Evolutionary conservation across 2,888 invertebrate genomes (phyloP).

Genomic region (Masnerella sp.): DNA sequence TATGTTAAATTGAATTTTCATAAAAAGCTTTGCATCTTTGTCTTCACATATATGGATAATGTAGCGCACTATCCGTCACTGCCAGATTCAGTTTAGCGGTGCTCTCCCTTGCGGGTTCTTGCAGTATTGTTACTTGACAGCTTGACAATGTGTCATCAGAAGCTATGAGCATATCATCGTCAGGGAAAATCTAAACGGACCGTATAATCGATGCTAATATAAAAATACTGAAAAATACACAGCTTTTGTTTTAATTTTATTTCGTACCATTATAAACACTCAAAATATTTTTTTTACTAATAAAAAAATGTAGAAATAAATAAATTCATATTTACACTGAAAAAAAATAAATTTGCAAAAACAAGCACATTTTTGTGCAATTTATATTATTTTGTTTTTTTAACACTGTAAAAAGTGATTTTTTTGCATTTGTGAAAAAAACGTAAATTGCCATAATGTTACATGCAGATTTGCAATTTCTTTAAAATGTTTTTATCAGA

Average conservation of each 20-base stretch:
- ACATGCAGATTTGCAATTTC: too few relatives aligned
- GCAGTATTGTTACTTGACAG: constrained; percentile 58
- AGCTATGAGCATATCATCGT: constrained; percentile 46
- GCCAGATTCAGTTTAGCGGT: constrained; percentile 59
- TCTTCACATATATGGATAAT: constrained; percentile 43
- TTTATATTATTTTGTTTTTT: not conserved
- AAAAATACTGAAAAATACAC: constrained; percentile 37
- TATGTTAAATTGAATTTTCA: constrained; percentile 35
- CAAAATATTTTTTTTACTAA: too few relatives aligned
- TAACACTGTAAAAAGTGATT: too few relatives aligned
- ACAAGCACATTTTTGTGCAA: not conserved
- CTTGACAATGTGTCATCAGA: constrained; percentile 58
- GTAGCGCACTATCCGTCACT: constrained; percentile 55
- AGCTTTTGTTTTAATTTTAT: too few relatives aligned
- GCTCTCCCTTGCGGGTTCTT: constrained; percentile 52
- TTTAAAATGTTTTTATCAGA: too few relatives aligned
- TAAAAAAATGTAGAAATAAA: too few relatives aligned
- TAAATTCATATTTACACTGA: too few relatives aligned
- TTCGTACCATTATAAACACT: too few relatives aligned
- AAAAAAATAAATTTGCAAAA: too few relatives aligned
- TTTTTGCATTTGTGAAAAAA: not conserved
- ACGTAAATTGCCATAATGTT: too few relatives aligned
- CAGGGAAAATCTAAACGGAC: constrained; percentile 42
- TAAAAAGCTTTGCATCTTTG: constrained; percentile 51
- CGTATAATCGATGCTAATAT: constrained; percentile 26